Evolutionary conservation across 2,113 vertebrate genomes (phyloP).

Genomic region (Pungitius pungitius): DNA sequence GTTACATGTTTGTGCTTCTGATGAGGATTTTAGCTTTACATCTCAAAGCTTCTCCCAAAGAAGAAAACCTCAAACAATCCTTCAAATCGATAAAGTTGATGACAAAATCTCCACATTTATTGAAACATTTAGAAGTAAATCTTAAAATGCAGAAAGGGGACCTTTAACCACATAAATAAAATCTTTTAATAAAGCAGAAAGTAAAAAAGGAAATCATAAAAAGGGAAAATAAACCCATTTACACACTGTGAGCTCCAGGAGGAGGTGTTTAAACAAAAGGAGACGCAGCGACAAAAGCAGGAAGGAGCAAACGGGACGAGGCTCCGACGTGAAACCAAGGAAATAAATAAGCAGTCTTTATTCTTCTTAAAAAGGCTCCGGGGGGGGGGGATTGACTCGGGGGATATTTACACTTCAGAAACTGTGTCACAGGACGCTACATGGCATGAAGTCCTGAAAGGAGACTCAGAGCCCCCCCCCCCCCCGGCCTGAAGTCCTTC

Average conservation of each 20-base stretch:
- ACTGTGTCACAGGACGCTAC: slow-evolving; percentile 86
- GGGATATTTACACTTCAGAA: slow-evolving; percentile 88
- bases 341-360: slow-evolving; percentile 87
- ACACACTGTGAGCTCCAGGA: not conserved
- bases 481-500: no score
- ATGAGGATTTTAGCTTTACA: not conserved
- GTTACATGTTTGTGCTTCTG: no score
- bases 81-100: slow-evolving; percentile 1
- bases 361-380: slow-evolving; percentile 77
- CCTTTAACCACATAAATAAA: slow-evolving; percentile 31
- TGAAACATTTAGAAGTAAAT: slow-evolving; percentile 36
- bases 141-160: slow-evolving; percentile 19
- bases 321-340: no score
- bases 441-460: slow-evolving; percentile 81
- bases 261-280: slow-evolving; percentile 32
- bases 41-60: no score
- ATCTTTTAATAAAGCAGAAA: not conserved
- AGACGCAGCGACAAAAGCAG: not conserved
- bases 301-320: no score
- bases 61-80: not conserved
- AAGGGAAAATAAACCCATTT: not conserved
- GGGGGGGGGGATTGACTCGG: slow-evolving; percentile 37
- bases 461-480: slow-evolving; percentile 64
- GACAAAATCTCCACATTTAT: slow-evolving; percentile 55
- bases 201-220: slow-evolving; percentile 4